Percentiles rank a stretch among this genome's conserved stretches.
phyloP scores from a whole-genome alignment of 2,113 vertebrate species.

The Sander vitreus region DNA sequence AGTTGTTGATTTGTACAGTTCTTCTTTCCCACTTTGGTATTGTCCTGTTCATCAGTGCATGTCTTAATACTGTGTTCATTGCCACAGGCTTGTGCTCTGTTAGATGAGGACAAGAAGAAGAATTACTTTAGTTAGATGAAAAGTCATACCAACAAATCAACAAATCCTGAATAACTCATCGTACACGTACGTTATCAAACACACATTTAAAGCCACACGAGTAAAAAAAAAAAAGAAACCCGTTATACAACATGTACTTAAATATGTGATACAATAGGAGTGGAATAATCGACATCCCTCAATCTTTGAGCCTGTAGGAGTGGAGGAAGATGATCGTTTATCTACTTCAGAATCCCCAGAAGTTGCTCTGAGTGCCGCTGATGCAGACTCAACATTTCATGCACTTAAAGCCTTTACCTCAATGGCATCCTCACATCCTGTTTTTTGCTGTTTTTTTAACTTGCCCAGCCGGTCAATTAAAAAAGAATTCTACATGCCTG shows the following conservation, averaged over 20 bases:
- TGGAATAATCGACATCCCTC: conserved; percentile 5
- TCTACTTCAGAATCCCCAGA: neutral
- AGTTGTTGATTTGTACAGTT: conserved; percentile 72
- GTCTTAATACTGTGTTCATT: conserved; percentile 58
- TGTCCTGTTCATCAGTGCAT: conserved; percentile 60
- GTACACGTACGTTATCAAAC: neutral
- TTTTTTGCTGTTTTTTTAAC: no score
- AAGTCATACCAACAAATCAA: neutral
- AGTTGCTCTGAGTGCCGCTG: neutral
- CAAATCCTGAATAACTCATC: neutral
- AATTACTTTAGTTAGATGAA: neutral
- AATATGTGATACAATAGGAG: neutral
- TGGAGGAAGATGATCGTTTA: neutral
- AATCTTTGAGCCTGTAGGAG: no score
- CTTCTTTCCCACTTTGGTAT: conserved; percentile 71
- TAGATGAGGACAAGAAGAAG: neutral
- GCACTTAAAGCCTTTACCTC: conserved; percentile 19
- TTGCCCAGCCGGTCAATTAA: no score
- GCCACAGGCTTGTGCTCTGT: conserved; percentile 65
- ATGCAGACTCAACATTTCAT: conserved; percentile 13
- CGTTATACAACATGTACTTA: no score
- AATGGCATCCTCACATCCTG: conserved; percentile 9
- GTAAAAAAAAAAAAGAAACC: no score
- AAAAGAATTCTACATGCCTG: no score
- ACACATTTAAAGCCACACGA: neutral